phyloP scores from a whole-genome alignment of 2,888 invertebrate species.

The Campaea margaritaria region DNA sequence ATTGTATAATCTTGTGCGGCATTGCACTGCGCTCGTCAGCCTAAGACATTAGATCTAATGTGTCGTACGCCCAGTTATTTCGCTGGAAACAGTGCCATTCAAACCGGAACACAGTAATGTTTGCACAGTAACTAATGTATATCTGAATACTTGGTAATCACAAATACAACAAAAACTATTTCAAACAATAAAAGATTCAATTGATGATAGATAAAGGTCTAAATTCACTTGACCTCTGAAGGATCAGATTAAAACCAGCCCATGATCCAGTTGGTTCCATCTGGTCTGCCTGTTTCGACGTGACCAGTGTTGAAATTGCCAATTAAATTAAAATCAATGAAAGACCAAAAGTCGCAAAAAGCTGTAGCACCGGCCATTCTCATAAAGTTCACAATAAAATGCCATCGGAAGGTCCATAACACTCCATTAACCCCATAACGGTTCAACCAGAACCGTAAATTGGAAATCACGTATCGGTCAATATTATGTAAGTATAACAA shows the following conservation, averaged over 20 bases:
- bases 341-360: conserved; percentile 11
- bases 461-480: not conserved
- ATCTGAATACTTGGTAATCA: too few species aligned
- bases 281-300: conserved; percentile 6
- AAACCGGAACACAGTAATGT: too few species aligned
- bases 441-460: not conserved
- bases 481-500: conserved; percentile 3
- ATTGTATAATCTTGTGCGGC: too few species aligned
- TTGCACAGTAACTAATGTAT: too few species aligned
- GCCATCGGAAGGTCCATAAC: conserved; percentile 6
- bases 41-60: too few species aligned
- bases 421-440: conserved; percentile 3
- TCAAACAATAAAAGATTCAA: too few species aligned
- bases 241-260: conserved; percentile 15
- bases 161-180: too few species aligned
- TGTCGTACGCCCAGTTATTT: too few species aligned
- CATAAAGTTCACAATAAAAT: conserved; percentile 22
- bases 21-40: too few species aligned
- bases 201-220: not conserved
- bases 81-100: too few species aligned
- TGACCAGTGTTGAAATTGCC: conserved; percentile 12
- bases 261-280: conserved; percentile 5
- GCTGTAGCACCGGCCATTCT: conserved; percentile 17
- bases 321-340: conserved; percentile 19
- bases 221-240: not conserved